Base-by-base conservation (phyloP, 2,797 vertebrate genomes). In the Cossypha heuglini region DNA sequence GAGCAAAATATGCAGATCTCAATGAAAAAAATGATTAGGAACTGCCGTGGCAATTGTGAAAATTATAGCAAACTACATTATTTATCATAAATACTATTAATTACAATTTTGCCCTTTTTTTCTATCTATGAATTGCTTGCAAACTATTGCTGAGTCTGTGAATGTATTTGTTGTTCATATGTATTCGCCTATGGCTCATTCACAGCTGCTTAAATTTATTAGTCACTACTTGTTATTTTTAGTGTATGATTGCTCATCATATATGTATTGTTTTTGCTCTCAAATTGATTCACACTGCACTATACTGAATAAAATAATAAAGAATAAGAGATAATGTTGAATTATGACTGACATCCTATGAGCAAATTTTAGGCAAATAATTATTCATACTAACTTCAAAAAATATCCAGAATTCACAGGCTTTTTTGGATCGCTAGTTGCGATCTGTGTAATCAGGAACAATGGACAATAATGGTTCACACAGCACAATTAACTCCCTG, bases 221-320 rank as follows among this genome's bases (percentile, higher is more conserved):
- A 88, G 80, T 95, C 92, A 90, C 46, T 90, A 78, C 81, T 93
- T 85, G 54, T 69, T 94, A 94, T 94, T 89, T 96, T 93, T 95
- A 85, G 71, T 31, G 21, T 67, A 61, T 71, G 73, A 96, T 82
- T 96, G 55, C n/a, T 96, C 90, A 63, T 97, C 63, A 82, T 79
- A 69, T 21, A 52, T n/a, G 8, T 46, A 94, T 92, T 96, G 73
- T 58, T 92, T 94, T 83, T 52, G 18, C 43, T 88, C 48, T 67
- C 68, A 77, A 37, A 91, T 67, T 93, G 74, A 59, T 63, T 96
- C 48, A 52, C 16, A 17, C 16, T 54, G 21, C 40, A 40, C 8
- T 94, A 61, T 62, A 49, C 38, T 73, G 87, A 89, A 73, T 19
- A 67, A 9, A n/a, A 57, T n/a, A 94, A 94, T 43, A 87, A 89